Percentiles rank a stretch among this genome's conserved stretches.
These are phyloP conservation scores for Mycetomoellerius zeteki DNA, from an alignment of 1,140 invertebrate genomes.

Conservation along the genomic window DNA sequence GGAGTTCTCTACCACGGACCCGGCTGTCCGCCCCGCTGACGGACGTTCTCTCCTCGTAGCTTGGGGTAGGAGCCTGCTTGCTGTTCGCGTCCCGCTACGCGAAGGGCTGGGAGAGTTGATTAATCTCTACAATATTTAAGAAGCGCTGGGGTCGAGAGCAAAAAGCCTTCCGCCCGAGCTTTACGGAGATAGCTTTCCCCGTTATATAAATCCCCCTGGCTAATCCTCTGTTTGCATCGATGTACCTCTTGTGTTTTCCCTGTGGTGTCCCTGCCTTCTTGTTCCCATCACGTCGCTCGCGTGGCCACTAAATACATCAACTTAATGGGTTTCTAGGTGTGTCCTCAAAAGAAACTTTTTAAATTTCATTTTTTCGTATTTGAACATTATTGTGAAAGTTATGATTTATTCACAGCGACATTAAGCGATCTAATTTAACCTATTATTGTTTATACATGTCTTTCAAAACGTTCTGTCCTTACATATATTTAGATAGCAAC, in stretches of 20 bases:
- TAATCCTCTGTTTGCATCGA: conserved; percentile 69
- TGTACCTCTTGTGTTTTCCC: not conserved
- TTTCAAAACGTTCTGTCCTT: too few relatives aligned
- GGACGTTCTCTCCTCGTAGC: conserved; percentile 22
- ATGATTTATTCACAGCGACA: too few relatives aligned
- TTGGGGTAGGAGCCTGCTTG: conserved; percentile 38
- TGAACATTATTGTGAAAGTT: not conserved
- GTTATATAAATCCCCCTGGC: conserved; percentile 51
- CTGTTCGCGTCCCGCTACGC: conserved; percentile 19
- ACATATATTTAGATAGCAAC: too few relatives aligned
- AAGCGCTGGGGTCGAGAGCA: conserved; percentile 58
- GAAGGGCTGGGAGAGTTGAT: conserved; percentile 74
- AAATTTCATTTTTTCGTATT: conserved; percentile 5
- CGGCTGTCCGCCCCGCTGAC: conserved; percentile 45
- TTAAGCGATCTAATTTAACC: too few relatives aligned
- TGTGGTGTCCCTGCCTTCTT: conserved; percentile 29
- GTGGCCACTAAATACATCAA: conserved; percentile 11
- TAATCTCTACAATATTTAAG: conserved; percentile 83
- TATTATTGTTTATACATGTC: too few relatives aligned
- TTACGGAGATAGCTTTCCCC: conserved; percentile 46
- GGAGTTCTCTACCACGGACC: not conserved
- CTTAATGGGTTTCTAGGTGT: conserved; percentile 26
- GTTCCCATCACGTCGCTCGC: not conserved
- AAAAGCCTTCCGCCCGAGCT: conserved; percentile 63
- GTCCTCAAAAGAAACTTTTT: not conserved